These are phyloP conservation scores for Harpalus rubripes DNA, from an alignment of 2,888 invertebrate genomes.

Conservation along the genomic window DNA sequence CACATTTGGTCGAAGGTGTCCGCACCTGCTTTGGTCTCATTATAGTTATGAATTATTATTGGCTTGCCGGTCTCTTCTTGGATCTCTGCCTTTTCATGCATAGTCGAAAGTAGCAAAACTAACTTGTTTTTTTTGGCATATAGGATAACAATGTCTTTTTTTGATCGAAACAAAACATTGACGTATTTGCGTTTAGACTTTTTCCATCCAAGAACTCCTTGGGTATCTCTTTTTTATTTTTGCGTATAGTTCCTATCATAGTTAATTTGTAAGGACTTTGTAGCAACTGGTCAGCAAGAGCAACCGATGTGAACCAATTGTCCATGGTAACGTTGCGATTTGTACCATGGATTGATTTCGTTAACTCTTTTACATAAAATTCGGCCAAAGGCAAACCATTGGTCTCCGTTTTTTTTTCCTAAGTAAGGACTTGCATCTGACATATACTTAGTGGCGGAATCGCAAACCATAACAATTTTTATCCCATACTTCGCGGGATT, in stretches of 20 bases:
- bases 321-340: slow-evolving; percentile 71
- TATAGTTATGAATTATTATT: slow-evolving; percentile 60
- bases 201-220: slow-evolving; percentile 69
- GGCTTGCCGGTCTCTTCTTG: slow-evolving; percentile 38
- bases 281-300: slow-evolving; percentile 71
- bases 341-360: slow-evolving; percentile 70
- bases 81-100: slow-evolving; percentile 35
- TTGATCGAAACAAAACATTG: slow-evolving; percentile 64
- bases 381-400: slow-evolving; percentile 68
- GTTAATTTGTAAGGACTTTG: slow-evolving; percentile 72
- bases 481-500: slow-evolving; percentile 73
- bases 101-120: slow-evolving; percentile 62
- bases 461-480: slow-evolving; percentile 72
- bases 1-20: slow-evolving; percentile 63
- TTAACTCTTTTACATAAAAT: slow-evolving; percentile 70
- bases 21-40: slow-evolving; percentile 56
- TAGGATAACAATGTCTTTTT: slow-evolving; percentile 64
- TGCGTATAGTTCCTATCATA: slow-evolving; percentile 72
- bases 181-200: slow-evolving; percentile 14
- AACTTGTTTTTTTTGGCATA: slow-evolving; percentile 65
- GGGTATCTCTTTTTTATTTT: slow-evolving; percentile 73
- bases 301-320: slow-evolving; percentile 74
- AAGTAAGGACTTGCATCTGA: slow-evolving; percentile 71
- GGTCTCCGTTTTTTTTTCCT: slow-evolving; percentile 70
- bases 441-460: slow-evolving; percentile 72